Evolutionary conservation across 2,113 vertebrate species (phyloP), one percentile per base, ranked within the genome.

Genomic region (Oncorhynchus clarkii): DNA sequence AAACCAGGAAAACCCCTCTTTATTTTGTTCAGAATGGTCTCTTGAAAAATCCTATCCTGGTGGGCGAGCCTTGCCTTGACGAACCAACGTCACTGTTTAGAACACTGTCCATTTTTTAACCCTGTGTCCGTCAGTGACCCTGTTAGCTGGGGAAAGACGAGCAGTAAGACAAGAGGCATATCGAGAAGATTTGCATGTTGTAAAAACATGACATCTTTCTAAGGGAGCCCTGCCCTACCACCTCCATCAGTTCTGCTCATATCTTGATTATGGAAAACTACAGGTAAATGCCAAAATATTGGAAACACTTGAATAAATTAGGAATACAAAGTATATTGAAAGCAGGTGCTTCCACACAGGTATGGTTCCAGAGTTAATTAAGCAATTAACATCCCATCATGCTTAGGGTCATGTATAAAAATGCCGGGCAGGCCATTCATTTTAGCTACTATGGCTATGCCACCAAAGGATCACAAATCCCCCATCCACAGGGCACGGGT

Each of bases 21-120:
- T 87, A 76, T 86, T 88, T 88, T 82, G 64, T 80, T 83, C 67
- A 74, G 54, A 54, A 85, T 29, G 1, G 54, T 72, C 72, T 85
- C 27, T 78, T 71, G 51, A 31, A 65, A 65, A 74, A 75, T 72
- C 29, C 51, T 34, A 31, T 67, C 54, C 76, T 79, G 86, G 49
- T 73, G 80, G 65, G 78, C 16, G 13, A 60, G 59, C 26, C 64
- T 66, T 1, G 64, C 8, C 64, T 64, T 13, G 60, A 64, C 8
- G 8, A 39, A 39, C 13, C 75, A 71, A 12, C 20, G 77, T 51
- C 76, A 45, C 26, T 76, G 81, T 68, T 87, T 76, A 87, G 77
- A 85, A 76, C 78, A 76, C 14, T 2, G 72, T 89, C 88, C 85
- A 85, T 75, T 82, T 89, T 87, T 80, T 84, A 83, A 80, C 73